Conservation (phyloP, 2,797 vertebrate species). For the Trachurus trachurus region DNA sequence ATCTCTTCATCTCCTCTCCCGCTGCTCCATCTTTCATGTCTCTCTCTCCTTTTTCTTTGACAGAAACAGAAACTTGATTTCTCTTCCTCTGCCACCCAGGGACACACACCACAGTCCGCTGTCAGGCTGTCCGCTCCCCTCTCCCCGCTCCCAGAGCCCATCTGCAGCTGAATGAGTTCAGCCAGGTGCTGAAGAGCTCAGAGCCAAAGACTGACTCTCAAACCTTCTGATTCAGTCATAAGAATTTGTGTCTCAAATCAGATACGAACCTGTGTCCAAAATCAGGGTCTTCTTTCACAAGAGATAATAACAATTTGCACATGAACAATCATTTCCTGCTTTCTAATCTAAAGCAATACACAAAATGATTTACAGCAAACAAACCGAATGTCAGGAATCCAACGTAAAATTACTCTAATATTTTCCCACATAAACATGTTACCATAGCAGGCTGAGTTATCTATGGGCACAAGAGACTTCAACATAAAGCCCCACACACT, state of each 20-base stretch:
- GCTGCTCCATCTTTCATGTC: conserved; percentile 62
- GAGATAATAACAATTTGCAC: background rate
- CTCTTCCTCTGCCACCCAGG: conserved; percentile 58
- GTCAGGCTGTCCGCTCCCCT: background rate
- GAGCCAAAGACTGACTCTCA: background rate
- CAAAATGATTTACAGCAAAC: background rate
- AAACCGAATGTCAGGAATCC: background rate
- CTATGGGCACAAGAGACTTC: background rate
- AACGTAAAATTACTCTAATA: background rate
- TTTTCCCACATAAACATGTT: background rate
- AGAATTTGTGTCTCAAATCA: background rate
- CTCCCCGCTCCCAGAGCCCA: background rate
- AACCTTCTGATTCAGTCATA: background rate
- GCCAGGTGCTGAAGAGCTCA: background rate
- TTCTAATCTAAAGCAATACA: background rate
- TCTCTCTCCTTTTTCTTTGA: conserved; percentile 46
- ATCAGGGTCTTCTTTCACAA: background rate
- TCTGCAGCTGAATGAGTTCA: background rate
- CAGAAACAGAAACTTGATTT: conserved; percentile 58
- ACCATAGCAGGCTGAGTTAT: too few relatives aligned
- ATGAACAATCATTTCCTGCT: background rate
- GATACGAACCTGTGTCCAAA: background rate
- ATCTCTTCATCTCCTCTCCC: conserved; percentile 65
- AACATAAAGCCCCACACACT: background rate
- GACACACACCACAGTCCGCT: conserved; percentile 18